Conservation (phyloP, 2,797 vertebrate species). For the Dipus sagitta region DNA sequence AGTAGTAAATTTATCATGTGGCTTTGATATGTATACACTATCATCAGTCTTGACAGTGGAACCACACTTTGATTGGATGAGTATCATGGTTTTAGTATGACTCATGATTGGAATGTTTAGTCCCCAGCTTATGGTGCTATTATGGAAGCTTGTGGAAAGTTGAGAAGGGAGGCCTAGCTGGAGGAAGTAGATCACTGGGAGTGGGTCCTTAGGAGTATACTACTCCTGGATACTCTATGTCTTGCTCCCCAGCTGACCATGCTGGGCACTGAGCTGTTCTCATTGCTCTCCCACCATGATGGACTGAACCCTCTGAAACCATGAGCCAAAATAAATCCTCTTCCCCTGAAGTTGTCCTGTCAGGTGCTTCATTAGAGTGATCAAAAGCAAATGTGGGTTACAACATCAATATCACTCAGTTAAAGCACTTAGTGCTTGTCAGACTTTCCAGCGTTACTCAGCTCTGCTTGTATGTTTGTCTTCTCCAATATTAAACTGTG, state of each 20-base stretch:
- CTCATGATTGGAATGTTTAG: not conserved
- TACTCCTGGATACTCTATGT: not conserved
- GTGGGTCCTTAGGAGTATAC: not conserved
- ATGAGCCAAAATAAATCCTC: not conserved
- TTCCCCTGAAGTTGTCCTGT: not conserved
- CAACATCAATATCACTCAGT: not conserved
- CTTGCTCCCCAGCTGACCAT: not conserved
- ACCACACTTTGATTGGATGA: not conserved
- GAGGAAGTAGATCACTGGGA: not conserved
- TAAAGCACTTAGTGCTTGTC: not conserved
- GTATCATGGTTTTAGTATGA: not conserved
- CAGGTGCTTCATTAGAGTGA: not conserved
- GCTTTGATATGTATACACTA: not conserved
- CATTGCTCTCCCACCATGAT: not conserved
- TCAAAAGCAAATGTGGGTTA: not conserved
- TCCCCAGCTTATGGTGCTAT: not conserved
- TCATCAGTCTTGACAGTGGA: not conserved
- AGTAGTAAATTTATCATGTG: not conserved
- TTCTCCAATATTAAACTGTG: not conserved
- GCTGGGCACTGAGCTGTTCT: not conserved
- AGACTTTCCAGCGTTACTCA: not conserved
- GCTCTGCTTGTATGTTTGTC: not conserved
- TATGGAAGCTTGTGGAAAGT: not conserved
- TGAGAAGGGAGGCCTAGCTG: not conserved
- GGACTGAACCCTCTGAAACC: not conserved